A percentile compares a stretch with the other conserved stretches of the same genome.
These are phyloP conservation scores for Coregonus ussuriensis DNA, from an alignment of 2,797 vertebrate species.

Conservation along the genomic window DNA sequence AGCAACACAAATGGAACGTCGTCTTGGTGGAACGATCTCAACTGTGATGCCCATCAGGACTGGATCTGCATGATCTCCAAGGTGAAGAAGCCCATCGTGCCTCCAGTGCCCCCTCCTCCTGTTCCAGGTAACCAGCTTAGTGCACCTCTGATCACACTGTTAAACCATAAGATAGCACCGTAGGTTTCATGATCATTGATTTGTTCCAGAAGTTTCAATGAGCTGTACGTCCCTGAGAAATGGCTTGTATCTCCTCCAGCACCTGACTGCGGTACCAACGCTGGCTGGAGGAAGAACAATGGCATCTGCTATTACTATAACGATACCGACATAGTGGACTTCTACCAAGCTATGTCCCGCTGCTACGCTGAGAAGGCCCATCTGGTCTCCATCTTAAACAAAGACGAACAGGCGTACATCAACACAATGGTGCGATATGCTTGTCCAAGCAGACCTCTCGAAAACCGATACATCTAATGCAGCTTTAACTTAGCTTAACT, in stretches of 20 bases:
- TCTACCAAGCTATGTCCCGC: constrained; percentile 53
- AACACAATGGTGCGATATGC: constrained; percentile 68
- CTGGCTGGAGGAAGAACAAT: constrained; percentile 76
- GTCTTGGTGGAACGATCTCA: constrained; percentile 79
- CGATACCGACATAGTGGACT: constrained; percentile 77
- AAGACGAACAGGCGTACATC: constrained; percentile 71
- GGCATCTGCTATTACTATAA: constrained; percentile 80
- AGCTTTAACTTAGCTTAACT: too few relatives aligned
- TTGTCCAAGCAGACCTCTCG: not conserved
- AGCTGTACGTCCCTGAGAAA: not conserved
- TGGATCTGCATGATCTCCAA: constrained; percentile 80
- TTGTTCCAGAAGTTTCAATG: not conserved
- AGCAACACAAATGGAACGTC: constrained; percentile 66
- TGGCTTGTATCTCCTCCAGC: constrained; percentile 52
- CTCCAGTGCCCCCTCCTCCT: constrained; percentile 68
- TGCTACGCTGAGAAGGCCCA: constrained; percentile 70
- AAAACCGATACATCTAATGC: too few relatives aligned
- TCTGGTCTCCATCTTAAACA: constrained; percentile 71
- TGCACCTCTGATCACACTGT: not conserved
- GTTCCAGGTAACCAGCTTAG: constrained; percentile 49
- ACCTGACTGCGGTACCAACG: constrained; percentile 75
- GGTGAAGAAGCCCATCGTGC: constrained; percentile 67
- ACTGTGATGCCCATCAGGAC: constrained; percentile 79
- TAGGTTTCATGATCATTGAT: not conserved
- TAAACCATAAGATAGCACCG: not conserved